Conservation (phyloP, 2,888 invertebrate genomes). For the Caenorhabditis uteleia region DNA sequence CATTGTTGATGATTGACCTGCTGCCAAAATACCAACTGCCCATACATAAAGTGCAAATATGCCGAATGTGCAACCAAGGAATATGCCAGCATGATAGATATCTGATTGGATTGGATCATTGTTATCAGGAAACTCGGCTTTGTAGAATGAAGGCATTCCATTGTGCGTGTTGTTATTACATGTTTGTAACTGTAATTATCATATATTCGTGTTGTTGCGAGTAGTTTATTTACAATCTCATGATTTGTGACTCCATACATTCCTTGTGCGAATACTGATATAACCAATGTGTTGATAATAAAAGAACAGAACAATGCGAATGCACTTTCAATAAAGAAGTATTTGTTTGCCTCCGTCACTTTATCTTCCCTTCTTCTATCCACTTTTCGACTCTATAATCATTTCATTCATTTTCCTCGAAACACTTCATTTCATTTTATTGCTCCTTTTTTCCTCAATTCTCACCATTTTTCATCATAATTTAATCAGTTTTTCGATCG, state of each 20-base stretch:
- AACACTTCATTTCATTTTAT: conserved; percentile 1
- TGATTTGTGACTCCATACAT: conserved; percentile 78
- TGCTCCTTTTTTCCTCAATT: neutral
- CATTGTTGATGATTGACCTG: conserved; percentile 74
- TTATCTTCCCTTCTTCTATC: conserved; percentile 79
- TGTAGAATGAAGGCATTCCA: conserved; percentile 60
- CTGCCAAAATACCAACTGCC: conserved; percentile 74
- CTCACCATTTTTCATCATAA: neutral
- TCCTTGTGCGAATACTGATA: conserved; percentile 84
- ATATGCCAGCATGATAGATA: conserved; percentile 70
- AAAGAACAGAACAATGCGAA: conserved; percentile 84
- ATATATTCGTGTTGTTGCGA: too few relatives aligned
- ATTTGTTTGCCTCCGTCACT: conserved; percentile 84
- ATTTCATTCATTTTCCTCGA: too few relatives aligned
- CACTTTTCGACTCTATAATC: conserved; percentile 80
- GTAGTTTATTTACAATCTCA: conserved; percentile 52
- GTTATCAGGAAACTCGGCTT: conserved; percentile 52
- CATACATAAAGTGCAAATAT: conserved; percentile 73
- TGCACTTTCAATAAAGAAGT: conserved; percentile 82
- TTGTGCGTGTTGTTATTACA: conserved; percentile 51
- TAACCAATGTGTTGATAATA: conserved; percentile 86
- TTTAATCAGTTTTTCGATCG: neutral
- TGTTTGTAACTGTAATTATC: conserved; percentile 24
- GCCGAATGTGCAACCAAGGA: conserved; percentile 73
- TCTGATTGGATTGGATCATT: conserved; percentile 53